Evolutionary conservation across 1,140 invertebrate species (phyloP), one percentile per base, ranked within the genome.

Genomic region (Zaprionus vittiger): DNA sequence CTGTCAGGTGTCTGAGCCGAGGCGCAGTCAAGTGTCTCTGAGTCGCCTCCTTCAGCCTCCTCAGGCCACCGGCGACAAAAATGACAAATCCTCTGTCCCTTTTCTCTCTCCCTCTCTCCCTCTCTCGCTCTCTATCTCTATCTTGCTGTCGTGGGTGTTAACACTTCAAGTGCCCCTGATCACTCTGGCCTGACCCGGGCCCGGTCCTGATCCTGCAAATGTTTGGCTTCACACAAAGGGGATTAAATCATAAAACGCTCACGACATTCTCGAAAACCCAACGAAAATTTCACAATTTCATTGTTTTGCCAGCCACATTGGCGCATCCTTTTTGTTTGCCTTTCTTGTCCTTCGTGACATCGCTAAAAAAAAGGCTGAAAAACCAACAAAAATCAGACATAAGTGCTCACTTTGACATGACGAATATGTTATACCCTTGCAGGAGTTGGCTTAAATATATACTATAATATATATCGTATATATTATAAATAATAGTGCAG

Each of bases 231-330:
- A 78, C 84, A 80, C 80, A 83, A 87, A 80, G 68, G 68, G 74
- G 84, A 89, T 89, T 87, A 87, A 79, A 82, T 71, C 83, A 76
- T 86, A 86, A 85, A 85, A 79, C 56, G 55, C 66, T 80, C 73
- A 80, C 55, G 67, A 74, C 68, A 77, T 87, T 87, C 83, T 69
- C 17, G 75, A 49, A 77, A 73, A 79, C 68, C 62, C 73, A 49
- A 37, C 15, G 17, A 20, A 62, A 73, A 79, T 77, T 82, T 41
- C 73, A 76, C 73, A 86, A 79, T 87, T 79, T 87, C 84, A 87
- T 87, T 87, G 80, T 87, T 83, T 87, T 87, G 80, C 69, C 83
- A 86, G 72, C 84, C 80, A 68, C 73, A 57, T 66, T 87, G 80
- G 80, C 79, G 83, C 83, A 86, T 86, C 77, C 79, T 77, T 65